phyloP scores from a whole-genome alignment of 2,797 vertebrate species.

The Karalla daura region DNA sequence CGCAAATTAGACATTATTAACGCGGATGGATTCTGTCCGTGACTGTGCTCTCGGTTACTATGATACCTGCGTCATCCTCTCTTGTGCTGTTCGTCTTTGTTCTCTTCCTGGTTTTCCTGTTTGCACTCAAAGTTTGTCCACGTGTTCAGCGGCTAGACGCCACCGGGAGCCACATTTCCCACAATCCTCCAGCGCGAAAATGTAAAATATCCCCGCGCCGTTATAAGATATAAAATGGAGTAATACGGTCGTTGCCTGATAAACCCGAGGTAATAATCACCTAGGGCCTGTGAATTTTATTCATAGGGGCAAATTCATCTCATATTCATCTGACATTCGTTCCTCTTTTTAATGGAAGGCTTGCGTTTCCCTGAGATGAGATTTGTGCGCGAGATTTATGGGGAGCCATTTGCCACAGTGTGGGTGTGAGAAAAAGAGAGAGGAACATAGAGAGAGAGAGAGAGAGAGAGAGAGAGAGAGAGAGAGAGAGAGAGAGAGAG shows the following conservation, averaged over 20 bases:
- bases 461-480: conserved; percentile 40
- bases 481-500: conserved; percentile 30
- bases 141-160: conserved; percentile 9
- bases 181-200: conserved; percentile 14
- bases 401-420: conserved; percentile 49
- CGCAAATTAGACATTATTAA: conserved; percentile 51
- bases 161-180: conserved; percentile 5
- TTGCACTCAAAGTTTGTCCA: conserved; percentile 26
- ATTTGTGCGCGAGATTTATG: conserved; percentile 66
- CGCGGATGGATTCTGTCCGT: conserved; percentile 38
- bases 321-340: conserved; percentile 62
- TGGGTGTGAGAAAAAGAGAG: conserved; percentile 31
- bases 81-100: background rate
- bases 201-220: conserved; percentile 34
- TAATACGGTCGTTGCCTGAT: conserved; percentile 59
- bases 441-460: conserved; percentile 39
- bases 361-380: conserved; percentile 67
- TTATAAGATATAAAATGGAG: conserved; percentile 64
- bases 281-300: conserved; percentile 64
- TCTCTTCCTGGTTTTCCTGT: conserved; percentile 14
- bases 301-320: conserved; percentile 69
- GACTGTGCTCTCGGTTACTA: conserved; percentile 21
- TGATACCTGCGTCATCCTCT: conserved; percentile 32
- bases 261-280: conserved; percentile 69
- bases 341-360: conserved; percentile 67